These are phyloP conservation scores for Hemaris fuciformis DNA, from an alignment of 2,888 invertebrate species.

Conservation along the genomic window DNA sequence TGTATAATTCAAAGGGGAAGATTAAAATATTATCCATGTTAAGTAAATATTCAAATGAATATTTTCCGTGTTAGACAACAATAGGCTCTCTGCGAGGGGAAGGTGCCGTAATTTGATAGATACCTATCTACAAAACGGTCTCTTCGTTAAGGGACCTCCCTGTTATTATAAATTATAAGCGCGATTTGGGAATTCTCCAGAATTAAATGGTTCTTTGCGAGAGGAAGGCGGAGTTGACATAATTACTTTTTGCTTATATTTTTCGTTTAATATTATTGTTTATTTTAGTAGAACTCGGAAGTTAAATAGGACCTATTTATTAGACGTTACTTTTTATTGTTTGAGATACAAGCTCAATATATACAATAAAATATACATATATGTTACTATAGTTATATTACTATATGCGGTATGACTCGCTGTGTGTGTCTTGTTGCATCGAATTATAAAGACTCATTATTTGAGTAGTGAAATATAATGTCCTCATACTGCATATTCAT, in stretches of 20 bases:
- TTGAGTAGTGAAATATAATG: too few relatives aligned
- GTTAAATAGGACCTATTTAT: not conserved
- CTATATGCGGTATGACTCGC: too few relatives aligned
- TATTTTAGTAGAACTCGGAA: not conserved
- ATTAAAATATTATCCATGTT: slow-evolving; percentile 83
- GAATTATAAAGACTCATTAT: too few relatives aligned
- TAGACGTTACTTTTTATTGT: too few relatives aligned
- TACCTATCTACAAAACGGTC: slow-evolving; percentile 80
- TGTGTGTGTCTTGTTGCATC: too few relatives aligned
- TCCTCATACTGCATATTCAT: too few relatives aligned
- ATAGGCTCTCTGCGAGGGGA: slow-evolving; percentile 67
- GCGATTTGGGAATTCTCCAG: slow-evolving; percentile 71
- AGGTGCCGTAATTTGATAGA: slow-evolving; percentile 78
- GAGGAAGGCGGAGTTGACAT: slow-evolving; percentile 44
- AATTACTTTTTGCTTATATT: slow-evolving; percentile 32
- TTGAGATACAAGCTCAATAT: too few relatives aligned
- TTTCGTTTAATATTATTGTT: not conserved
- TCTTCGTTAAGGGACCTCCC: slow-evolving; percentile 74
- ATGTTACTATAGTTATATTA: too few relatives aligned
- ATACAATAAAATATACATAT: too few relatives aligned
- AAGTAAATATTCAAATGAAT: slow-evolving; percentile 83
- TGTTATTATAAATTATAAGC: slow-evolving; percentile 79
- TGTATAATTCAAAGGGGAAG: slow-evolving; percentile 82
- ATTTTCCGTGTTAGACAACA: slow-evolving; percentile 82
- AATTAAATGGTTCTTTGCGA: slow-evolving; percentile 68